Evolutionary conservation across 1,140 invertebrate genomes (phyloP).

Genomic region (Acromyrmex charruanus): DNA sequence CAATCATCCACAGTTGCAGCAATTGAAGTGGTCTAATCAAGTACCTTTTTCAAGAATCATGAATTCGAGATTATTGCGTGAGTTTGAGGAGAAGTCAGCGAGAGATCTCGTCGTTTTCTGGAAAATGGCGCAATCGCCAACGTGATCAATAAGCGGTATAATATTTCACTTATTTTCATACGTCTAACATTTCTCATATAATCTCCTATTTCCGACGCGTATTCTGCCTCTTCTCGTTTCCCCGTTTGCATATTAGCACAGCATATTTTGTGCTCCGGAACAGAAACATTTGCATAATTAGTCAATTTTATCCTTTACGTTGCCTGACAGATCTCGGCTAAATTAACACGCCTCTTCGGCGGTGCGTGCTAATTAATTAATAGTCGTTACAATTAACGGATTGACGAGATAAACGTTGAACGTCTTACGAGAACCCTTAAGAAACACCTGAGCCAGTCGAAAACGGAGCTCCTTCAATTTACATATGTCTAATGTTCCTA

Average conservation of each 20-base stretch:
- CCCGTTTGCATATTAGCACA: constrained; percentile 1
- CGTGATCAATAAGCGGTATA: neutral
- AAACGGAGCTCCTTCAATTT: constrained; percentile 33
- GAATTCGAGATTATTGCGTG: constrained; percentile 18
- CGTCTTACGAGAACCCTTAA: neutral
- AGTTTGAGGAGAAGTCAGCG: neutral
- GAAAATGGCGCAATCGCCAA: neutral
- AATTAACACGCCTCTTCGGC: neutral
- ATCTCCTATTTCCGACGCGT: neutral
- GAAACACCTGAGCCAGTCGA: constrained; percentile 10
- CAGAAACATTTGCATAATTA: constrained; percentile 42
- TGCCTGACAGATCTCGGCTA: neutral
- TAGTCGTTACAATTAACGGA: constrained; percentile 4
- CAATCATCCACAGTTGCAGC: constrained; percentile 13
- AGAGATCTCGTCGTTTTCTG: neutral
- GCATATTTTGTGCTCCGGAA: neutral
- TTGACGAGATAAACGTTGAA: constrained; percentile 11
- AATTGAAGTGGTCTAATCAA: constrained; percentile 20
- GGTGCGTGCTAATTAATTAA: constrained; percentile 17
- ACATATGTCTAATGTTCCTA: constrained; percentile 45
- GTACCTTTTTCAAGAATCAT: constrained; percentile 24
- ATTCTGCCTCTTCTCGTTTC: neutral
- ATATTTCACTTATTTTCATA: constrained; percentile 29
- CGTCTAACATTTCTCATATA: constrained; percentile 11
- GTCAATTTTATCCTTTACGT: constrained; percentile 26